phyloP scores from a whole-genome alignment of 92 coral and sea anemone species.

The Desmophyllum pertusum region DNA sequence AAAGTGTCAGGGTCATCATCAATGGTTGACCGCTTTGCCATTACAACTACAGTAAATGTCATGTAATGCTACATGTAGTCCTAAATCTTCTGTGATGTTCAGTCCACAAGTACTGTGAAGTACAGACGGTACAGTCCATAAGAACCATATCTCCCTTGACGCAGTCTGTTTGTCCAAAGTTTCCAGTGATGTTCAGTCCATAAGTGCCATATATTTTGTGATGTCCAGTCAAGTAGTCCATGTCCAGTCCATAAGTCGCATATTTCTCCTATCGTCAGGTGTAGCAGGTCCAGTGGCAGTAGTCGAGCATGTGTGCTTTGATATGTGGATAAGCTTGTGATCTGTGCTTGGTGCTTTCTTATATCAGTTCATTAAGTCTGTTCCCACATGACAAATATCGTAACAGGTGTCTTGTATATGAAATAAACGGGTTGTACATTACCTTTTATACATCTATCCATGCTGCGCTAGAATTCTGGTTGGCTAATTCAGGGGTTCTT shows the following conservation, averaged over 20 bases:
- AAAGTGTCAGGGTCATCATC: not conserved
- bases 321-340: slow-evolving; percentile 1
- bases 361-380: slow-evolving; percentile 6
- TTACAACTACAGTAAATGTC: not conserved
- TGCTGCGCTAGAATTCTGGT: not conserved
- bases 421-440: slow-evolving; percentile 21
- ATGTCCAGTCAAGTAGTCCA: slow-evolving; percentile 19
- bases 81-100: not conserved
- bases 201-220: slow-evolving; percentile 19
- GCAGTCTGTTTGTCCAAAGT: slow-evolving; percentile 6
- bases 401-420: slow-evolving; percentile 12
- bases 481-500: too few species aligned
- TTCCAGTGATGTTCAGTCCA: slow-evolving; percentile 32
- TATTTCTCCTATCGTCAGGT: slow-evolving; percentile 18
- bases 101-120: too few species aligned
- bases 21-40: not conserved
- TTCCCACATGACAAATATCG: slow-evolving; percentile 11
- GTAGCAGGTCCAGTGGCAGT: slow-evolving; percentile 8
- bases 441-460: slow-evolving; percentile 12
- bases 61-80: not conserved
- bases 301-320: slow-evolving; percentile 25
- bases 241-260: slow-evolving; percentile 44
- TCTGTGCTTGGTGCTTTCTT: slow-evolving; percentile 23
- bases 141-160: not conserved
- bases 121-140: slow-evolving; percentile 33